phyloP scores from a whole-genome alignment of 1,140 invertebrate genomes.

The Panagrolaimus sp. region DNA sequence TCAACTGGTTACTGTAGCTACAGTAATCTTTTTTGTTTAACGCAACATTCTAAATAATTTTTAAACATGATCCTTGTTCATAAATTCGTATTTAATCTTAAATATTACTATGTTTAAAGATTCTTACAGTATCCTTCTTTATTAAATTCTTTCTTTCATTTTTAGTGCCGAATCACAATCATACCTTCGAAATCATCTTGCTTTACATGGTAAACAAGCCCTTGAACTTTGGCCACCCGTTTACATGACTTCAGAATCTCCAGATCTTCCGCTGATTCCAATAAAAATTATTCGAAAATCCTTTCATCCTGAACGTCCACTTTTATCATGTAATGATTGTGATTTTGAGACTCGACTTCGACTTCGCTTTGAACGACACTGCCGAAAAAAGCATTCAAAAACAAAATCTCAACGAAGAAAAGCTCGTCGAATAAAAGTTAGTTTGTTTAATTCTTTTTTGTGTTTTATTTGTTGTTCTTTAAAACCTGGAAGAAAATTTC shows the following conservation, averaged over 20 bases:
- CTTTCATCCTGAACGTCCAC: background rate
- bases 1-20: too few species aligned
- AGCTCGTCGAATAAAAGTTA: background rate
- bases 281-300: background rate
- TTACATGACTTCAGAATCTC: background rate
- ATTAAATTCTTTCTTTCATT: background rate
- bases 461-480: too few species aligned
- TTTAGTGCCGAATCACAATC: constrained; percentile 3
- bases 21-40: too few species aligned
- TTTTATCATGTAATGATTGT: background rate
- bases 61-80: too few species aligned
- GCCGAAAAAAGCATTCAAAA: constrained; percentile 3
- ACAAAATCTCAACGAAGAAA: background rate
- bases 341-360: constrained; percentile 7
- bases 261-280: background rate
- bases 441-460: background rate
- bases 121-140: too few species aligned
- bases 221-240: background rate
- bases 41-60: too few species aligned
- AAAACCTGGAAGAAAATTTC: too few species aligned
- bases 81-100: too few species aligned
- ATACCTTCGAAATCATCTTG: background rate
- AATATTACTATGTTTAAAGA: too few species aligned
- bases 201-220: background rate
- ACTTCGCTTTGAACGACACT: background rate